These are phyloP conservation scores for Pseudococcus viburni DNA, from an alignment of 2,888 invertebrate species.

Conservation along the genomic window DNA sequence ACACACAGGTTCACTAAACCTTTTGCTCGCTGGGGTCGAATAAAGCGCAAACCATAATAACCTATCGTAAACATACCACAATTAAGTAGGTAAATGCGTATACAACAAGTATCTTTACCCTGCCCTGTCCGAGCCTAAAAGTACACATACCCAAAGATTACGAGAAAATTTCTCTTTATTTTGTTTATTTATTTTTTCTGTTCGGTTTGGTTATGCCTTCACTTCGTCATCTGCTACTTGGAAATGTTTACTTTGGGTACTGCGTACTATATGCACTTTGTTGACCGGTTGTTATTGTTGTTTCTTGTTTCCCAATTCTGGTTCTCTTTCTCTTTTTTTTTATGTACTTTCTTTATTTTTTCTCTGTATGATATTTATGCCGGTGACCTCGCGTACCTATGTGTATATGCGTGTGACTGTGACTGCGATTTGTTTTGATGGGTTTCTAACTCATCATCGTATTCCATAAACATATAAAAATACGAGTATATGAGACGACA, in stretches of 20 bases:
- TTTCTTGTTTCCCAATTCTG: constrained; percentile 7
- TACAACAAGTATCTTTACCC: neutral
- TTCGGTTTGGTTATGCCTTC: neutral
- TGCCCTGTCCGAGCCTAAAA: neutral
- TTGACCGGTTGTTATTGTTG: neutral
- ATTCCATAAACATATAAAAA: neutral
- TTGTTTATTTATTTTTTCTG: neutral
- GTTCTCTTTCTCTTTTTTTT: neutral
- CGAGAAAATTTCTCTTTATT: neutral
- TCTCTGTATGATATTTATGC: neutral
- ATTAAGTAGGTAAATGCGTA: neutral
- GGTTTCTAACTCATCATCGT: neutral
- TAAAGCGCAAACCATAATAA: neutral
- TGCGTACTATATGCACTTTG: neutral
- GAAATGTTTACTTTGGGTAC: neutral
- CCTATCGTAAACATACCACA: constrained; percentile 9
- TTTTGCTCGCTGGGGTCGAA: constrained; percentile 6
- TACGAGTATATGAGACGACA: neutral
- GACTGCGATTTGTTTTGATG: neutral
- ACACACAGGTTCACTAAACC: constrained; percentile 36
- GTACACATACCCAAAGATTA: neutral
- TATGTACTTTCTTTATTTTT: neutral
- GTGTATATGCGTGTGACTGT: neutral
- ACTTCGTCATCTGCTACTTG: neutral
- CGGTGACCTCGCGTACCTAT: neutral